Evolutionary conservation across 2,888 invertebrate genomes (phyloP).

Genomic region (Hoplodrina blanda): DNA sequence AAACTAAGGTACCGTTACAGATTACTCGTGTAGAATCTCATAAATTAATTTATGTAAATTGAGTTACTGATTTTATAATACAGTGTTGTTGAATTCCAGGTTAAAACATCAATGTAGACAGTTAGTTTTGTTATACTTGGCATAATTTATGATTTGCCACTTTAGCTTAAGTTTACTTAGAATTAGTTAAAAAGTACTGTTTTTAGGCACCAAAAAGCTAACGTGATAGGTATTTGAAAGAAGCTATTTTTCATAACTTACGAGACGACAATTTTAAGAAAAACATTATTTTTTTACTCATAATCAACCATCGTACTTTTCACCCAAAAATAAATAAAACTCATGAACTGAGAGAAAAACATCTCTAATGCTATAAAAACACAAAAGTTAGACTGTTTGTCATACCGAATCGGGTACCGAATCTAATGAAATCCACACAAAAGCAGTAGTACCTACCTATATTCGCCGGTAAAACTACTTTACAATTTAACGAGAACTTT

Average conservation of each 20-base stretch:
- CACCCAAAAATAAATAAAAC: not conserved
- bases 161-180: not conserved
- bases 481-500: slow-evolving; percentile 23
- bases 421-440: slow-evolving; percentile 1
- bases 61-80: slow-evolving; percentile 8
- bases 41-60: slow-evolving; percentile 35
- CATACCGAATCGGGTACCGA: not conserved
- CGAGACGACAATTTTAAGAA: too few relatives aligned
- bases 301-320: not conserved
- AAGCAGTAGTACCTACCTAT: not conserved
- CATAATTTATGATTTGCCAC: slow-evolving; percentile 7
- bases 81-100: slow-evolving; percentile 7
- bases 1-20: not conserved
- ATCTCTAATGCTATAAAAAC: not conserved
- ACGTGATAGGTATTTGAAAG: not conserved
- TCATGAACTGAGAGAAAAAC: not conserved
- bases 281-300: not conserved
- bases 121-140: not conserved
- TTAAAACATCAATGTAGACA: slow-evolving; percentile 19
- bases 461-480: slow-evolving; percentile 3
- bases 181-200: not conserved
- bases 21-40: slow-evolving; percentile 1
- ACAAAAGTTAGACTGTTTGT: not conserved
- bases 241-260: not conserved
- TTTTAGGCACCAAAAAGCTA: not conserved